A percentile compares a stretch with the other conserved stretches of the same genome.
phyloP scores from a whole-genome alignment of 2,797 vertebrate species.

The Chaenodraco wilsoni region DNA sequence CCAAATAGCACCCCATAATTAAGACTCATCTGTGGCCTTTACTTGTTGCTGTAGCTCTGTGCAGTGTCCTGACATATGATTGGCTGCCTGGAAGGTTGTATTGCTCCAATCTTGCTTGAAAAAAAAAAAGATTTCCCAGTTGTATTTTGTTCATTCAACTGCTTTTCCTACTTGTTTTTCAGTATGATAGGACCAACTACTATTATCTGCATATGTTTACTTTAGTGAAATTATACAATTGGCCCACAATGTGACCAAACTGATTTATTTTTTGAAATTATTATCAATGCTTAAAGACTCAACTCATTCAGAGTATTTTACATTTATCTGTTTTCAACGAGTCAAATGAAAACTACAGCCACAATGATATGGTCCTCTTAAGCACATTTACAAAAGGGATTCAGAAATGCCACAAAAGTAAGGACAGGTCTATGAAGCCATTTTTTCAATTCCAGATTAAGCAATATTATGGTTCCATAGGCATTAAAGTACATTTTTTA shows the following conservation, averaged over 20 bases:
- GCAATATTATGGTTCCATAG: slow-evolving; percentile 3
- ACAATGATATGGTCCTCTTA: neutral
- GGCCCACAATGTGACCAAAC: neutral
- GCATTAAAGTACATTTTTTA: slow-evolving; percentile 8
- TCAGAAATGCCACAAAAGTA: neutral
- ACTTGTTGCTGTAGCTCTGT: neutral
- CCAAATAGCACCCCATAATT: neutral
- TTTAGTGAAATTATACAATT: neutral
- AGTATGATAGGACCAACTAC: neutral
- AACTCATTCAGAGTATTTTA: neutral
- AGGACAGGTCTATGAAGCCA: slow-evolving; percentile 2
- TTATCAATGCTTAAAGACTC: neutral
- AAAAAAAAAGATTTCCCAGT: neutral
- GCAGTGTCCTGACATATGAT: neutral
- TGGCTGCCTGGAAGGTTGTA: neutral
- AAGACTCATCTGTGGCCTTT: neutral
- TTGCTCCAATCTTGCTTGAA: neutral
- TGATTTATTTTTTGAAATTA: neutral
- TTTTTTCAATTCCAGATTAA: slow-evolving; percentile 33
- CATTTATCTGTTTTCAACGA: neutral
- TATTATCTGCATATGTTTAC: neutral
- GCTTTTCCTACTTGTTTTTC: neutral
- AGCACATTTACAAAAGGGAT: neutral
- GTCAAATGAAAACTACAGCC: neutral
- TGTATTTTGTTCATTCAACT: neutral